Percentiles rank a stretch among this genome's conserved stretches.
phyloP scores from a whole-genome alignment of 2,113 vertebrate species.

The Suncus etruscus region DNA sequence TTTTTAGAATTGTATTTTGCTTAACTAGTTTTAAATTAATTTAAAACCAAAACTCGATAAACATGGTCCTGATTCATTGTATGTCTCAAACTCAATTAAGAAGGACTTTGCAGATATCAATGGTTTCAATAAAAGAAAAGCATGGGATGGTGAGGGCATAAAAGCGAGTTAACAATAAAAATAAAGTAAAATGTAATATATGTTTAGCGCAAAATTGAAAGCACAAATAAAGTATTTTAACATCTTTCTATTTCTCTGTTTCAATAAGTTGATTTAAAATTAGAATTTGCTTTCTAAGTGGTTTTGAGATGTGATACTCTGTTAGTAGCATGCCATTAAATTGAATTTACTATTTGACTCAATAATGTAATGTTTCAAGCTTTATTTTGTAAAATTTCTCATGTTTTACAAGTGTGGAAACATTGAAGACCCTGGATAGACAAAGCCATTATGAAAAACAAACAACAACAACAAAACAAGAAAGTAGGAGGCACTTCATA shows the following conservation, averaged over 20 bases:
- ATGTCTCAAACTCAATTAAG: too few species aligned
- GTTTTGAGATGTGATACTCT: background rate
- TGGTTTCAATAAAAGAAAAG: too few species aligned
- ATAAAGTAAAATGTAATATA: background rate
- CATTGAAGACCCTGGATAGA: too few species aligned
- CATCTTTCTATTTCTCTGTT: background rate
- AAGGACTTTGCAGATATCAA: too few species aligned
- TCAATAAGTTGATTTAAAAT: slow-evolving; percentile 27
- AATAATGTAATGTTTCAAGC: background rate
- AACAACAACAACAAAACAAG: too few species aligned
- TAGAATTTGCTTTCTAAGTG: background rate
- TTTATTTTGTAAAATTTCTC: background rate
- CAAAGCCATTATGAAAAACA: too few species aligned
- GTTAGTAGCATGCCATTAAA: background rate
- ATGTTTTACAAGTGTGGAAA: background rate
- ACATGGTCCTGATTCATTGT: too few species aligned
- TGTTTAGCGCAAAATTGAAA: background rate
- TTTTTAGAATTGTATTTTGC: too few species aligned
- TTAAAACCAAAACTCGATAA: background rate
- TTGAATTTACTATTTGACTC: background rate
- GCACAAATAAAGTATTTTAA: background rate
- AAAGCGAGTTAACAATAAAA: too few species aligned
- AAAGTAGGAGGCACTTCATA: too few species aligned
- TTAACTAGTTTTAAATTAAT: too few species aligned
- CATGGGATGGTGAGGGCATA: too few species aligned